Evolutionary conservation across 2,113 vertebrate species (phyloP).

Genomic region (Chaetura pelagica): DNA sequence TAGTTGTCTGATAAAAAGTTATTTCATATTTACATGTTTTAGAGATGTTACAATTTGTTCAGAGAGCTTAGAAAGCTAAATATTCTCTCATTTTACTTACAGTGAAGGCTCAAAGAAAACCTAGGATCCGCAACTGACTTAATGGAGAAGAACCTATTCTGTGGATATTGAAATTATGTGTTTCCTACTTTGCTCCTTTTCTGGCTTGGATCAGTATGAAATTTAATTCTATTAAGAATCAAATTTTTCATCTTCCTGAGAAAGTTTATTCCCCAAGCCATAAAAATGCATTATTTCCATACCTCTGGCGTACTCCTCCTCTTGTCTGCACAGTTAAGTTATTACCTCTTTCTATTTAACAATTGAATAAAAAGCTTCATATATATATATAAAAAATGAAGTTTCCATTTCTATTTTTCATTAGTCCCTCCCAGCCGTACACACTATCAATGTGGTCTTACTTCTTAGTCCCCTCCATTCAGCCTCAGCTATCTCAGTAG

Average conservation of each 20-base stretch:
- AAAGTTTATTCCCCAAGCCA: constrained; percentile 20
- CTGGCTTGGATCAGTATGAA: constrained; percentile 35
- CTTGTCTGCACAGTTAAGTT: constrained; percentile 56
- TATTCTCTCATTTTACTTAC: constrained; percentile 1
- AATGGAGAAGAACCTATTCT: background rate
- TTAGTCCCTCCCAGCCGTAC: background rate
- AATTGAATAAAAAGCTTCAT: constrained; percentile 55
- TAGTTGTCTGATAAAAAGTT: background rate
- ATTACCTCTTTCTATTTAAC: constrained; percentile 66
- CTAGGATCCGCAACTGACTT: background rate
- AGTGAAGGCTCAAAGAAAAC: constrained; percentile 20
- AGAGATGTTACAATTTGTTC: background rate
- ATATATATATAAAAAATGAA: background rate
- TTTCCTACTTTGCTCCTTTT: constrained; percentile 29
- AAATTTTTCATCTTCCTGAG: constrained; percentile 2
- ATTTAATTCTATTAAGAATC: constrained; percentile 47
- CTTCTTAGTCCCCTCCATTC: background rate
- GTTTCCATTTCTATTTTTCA: background rate
- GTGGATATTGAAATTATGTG: constrained; percentile 35
- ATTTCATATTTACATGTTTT: background rate
- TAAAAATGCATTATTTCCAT: background rate
- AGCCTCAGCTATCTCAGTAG: background rate
- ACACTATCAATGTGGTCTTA: background rate
- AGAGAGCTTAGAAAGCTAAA: constrained; percentile 1
- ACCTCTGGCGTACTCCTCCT: background rate